These are phyloP conservation scores for Atherinomorus stipes DNA, from an alignment of 2,113 vertebrate species.

Conservation along the genomic window DNA sequence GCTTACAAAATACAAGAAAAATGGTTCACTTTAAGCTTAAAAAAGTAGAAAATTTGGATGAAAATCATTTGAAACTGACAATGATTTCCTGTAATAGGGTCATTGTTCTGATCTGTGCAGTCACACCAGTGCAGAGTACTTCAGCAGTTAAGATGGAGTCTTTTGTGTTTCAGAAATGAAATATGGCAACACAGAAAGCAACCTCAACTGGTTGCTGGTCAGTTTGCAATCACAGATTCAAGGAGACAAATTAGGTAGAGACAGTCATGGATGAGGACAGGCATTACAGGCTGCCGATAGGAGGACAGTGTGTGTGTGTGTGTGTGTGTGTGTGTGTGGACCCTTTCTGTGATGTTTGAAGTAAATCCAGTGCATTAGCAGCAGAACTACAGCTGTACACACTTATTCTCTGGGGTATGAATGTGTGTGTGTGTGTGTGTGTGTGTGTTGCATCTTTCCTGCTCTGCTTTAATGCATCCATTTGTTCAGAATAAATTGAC, in stretches of 20 bases:
- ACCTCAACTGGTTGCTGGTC: conserved; percentile 5
- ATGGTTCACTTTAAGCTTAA: too few species aligned
- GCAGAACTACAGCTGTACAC: conserved; percentile 36
- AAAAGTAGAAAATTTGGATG: too few species aligned
- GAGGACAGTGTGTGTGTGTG: conserved; percentile 23
- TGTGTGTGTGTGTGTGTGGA: conserved; percentile 28
- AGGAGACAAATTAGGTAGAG: conserved; percentile 68
- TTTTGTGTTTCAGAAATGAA: too few species aligned
- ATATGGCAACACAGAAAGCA: neutral
- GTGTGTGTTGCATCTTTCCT: neutral
- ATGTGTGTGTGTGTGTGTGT: neutral
- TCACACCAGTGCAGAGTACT: too few species aligned
- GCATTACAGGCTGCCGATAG: neutral
- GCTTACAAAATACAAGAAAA: too few species aligned
- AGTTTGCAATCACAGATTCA: conserved; percentile 63
- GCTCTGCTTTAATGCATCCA: neutral
- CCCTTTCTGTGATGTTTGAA: conserved; percentile 35
- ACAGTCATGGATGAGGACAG: conserved; percentile 41
- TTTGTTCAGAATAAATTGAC: conserved; percentile 7
- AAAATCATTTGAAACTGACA: too few species aligned
- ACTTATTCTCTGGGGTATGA: conserved; percentile 12
- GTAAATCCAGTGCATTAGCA: conserved; percentile 51
- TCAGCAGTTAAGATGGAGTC: too few species aligned
- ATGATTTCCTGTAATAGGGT: too few species aligned
- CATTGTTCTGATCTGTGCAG: too few species aligned